Evolutionary conservation across 2,113 vertebrate species (phyloP), one percentile per base, ranked within the genome.

Genomic region (Upupa epops): DNA sequence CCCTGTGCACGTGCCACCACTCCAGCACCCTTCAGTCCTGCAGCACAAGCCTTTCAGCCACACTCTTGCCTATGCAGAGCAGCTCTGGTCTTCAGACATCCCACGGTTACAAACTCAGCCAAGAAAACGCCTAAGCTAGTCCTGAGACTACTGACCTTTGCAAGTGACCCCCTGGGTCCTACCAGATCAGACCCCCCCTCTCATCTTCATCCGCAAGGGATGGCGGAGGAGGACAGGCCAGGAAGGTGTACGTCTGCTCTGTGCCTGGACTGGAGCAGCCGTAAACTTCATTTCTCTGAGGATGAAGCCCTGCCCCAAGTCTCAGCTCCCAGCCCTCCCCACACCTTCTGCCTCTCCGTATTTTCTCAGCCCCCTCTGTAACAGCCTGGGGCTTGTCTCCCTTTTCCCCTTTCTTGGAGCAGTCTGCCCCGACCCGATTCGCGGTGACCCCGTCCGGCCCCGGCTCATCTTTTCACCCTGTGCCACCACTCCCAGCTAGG

Each of bases 331-430:
- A 40, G 6, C 2, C n/a, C 31, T 71, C 14, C 4, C 1, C 8
- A 10, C 64, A 34, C n/a, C 36, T 37, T 74, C 68, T 34, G 10
- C 45, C 54, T 42, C 52, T 56, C 56, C 0, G 0, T 48, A 46
- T 83, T 66, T 81, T 82, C 51, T 86, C 74, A 69, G n/a, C 37
- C 63, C 7, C 75, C 31, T 42, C 22, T n/a, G 59, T 86, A 75
- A 73, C 92, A 52, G 86, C 81, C 77, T 88, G 96, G 88, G 66
- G 86, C 92, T 88, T 64, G 20, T 42, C 36, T 61, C 73, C 76
- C 26, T 76, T 63, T 81, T 55, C 49, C 58, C 54, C 51, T 46
- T 19, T 58, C 83, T 32, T 48, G 70, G 73, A 56, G 73, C 63
- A 59, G 24, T 74, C 93, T 84, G 72, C 55, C 15, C 6, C 5